Conservation (phyloP, 2,113 vertebrate genomes). For the Clupea harengus region DNA sequence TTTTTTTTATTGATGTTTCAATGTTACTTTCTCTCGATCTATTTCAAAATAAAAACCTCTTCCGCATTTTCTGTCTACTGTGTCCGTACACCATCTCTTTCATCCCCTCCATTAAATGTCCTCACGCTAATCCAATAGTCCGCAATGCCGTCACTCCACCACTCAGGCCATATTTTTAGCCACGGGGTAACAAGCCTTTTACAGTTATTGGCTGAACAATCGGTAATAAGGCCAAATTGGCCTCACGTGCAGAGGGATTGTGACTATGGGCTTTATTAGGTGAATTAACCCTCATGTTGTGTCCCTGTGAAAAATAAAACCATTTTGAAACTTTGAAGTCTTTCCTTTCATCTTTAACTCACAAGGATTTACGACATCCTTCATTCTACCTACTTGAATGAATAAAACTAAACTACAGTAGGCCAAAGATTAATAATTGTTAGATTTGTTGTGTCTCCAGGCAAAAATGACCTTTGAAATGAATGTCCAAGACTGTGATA, state of each 20-base stretch:
- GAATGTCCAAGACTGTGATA: no score
- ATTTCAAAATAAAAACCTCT: not conserved
- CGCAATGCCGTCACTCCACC: not conserved
- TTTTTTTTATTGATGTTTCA: not conserved
- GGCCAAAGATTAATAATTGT: no score
- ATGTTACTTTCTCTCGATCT: not conserved
- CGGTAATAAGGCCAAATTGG: slow-evolving; percentile 25
- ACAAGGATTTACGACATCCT: no score
- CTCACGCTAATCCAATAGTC: not conserved
- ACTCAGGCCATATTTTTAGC: not conserved
- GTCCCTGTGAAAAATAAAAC: no score
- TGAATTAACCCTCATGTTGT: not conserved
- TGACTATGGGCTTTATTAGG: slow-evolving; percentile 38
- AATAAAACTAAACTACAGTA: no score
- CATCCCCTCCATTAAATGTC: not conserved
- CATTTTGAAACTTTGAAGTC: no score
- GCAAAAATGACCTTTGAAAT: no score
- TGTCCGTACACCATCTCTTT: not conserved
- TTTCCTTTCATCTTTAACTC: no score
- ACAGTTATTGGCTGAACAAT: slow-evolving; percentile 33
- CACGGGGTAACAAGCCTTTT: not conserved
- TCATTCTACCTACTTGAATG: no score
- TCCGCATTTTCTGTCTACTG: no score
- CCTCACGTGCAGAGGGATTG: slow-evolving; percentile 28
- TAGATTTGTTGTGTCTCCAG: no score